Percentiles rank a stretch among this genome's conserved stretches.
These are phyloP conservation scores for Smittia aterrima DNA, from an alignment of 2,888 invertebrate genomes.

Conservation along the genomic window DNA sequence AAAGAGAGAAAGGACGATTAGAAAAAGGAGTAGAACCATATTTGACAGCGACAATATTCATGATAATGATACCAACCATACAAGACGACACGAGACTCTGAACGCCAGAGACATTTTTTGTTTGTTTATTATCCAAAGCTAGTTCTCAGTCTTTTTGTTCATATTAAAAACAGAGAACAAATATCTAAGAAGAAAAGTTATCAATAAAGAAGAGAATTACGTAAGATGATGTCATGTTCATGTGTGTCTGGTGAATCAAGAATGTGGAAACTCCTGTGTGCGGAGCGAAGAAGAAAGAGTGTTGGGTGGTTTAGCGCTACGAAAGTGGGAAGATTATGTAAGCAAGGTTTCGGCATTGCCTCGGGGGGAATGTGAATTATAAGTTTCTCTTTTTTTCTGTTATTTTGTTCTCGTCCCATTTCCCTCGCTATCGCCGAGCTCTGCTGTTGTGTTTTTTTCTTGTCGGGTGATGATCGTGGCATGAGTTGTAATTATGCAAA, in stretches of 20 bases:
- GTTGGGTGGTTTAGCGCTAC: background rate
- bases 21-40: background rate
- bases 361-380: background rate
- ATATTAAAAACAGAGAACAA: background rate
- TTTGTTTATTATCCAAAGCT: background rate
- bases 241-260: constrained; percentile 3
- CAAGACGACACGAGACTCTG: background rate
- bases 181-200: background rate
- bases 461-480: too few relatives aligned
- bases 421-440: too few relatives aligned
- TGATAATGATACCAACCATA: background rate
- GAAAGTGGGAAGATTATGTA: background rate
- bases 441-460: too few relatives aligned
- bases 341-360: background rate
- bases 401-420: too few relatives aligned
- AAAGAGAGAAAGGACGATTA: background rate
- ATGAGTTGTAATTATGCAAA: too few relatives aligned
- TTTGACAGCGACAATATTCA: constrained; percentile 11
- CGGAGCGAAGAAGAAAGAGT: background rate
- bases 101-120: background rate
- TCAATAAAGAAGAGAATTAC: background rate
- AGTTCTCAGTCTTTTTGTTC: background rate
- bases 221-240: constrained; percentile 6
- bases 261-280: background rate
- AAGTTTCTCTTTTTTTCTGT: too few relatives aligned